These are phyloP conservation scores for Prunella himalayana DNA, from an alignment of 2,113 vertebrate species.

Conservation along the genomic window DNA sequence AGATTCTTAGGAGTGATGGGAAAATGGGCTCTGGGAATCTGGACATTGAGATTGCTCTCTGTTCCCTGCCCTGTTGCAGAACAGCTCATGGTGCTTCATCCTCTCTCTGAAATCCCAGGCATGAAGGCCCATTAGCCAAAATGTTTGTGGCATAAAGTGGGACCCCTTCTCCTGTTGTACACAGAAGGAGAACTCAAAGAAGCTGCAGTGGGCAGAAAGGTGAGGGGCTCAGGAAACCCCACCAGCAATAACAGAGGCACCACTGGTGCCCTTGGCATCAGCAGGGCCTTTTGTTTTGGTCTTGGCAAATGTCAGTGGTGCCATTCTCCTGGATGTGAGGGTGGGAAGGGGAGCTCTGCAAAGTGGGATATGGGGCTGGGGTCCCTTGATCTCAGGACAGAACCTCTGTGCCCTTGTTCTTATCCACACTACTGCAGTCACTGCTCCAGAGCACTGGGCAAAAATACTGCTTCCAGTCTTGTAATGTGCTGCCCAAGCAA, in stretches of 20 bases:
- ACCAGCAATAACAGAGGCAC: neutral
- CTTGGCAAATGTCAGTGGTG: neutral
- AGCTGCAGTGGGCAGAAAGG: neutral
- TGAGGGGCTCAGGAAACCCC: neutral
- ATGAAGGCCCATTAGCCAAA: neutral
- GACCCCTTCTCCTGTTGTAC: rapidly evolving
- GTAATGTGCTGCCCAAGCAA: constrained; percentile 45
- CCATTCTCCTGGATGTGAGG: neutral
- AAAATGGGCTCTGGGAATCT: neutral
- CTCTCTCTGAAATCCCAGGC: neutral
- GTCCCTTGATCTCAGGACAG: neutral
- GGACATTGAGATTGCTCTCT: neutral
- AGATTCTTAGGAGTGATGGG: neutral
- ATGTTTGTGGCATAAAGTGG: neutral
- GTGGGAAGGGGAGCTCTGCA: neutral
- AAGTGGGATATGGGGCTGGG: neutral
- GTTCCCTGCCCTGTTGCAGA: neutral
- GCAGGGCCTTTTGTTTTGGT: neutral
- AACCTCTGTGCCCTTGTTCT: neutral
- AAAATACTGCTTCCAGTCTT: neutral
- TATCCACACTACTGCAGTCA: neutral
- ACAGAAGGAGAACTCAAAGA: neutral
- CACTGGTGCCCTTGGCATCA: neutral
- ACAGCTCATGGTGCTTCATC: neutral
- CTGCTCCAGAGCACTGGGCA: neutral